phyloP scores from a whole-genome alignment of 1,140 invertebrate genomes.

The Drosophila subobscura region DNA sequence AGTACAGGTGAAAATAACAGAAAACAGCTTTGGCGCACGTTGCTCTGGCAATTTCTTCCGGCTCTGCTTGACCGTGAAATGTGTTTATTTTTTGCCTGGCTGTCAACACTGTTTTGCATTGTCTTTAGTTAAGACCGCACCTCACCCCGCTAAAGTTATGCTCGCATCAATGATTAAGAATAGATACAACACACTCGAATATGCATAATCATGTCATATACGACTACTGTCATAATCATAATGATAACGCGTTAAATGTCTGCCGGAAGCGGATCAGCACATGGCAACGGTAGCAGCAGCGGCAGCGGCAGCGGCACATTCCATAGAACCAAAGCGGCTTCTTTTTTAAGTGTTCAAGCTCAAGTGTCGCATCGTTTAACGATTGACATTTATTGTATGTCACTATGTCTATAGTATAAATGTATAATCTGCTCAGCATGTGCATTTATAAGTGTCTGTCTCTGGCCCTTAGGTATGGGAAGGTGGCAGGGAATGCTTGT shows the following conservation, averaged over 20 bases:
- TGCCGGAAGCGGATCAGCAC: slow-evolving; percentile 52
- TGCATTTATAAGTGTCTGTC: slow-evolving; percentile 8
- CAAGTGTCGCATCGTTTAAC: slow-evolving; percentile 43
- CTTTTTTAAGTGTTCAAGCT: slow-evolving; percentile 6
- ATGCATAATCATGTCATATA: slow-evolving; percentile 64
- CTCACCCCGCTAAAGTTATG: slow-evolving; percentile 44
- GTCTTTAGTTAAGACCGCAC: slow-evolving; percentile 28
- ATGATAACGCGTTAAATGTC: slow-evolving; percentile 49
- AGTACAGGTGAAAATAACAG: slow-evolving; percentile 61
- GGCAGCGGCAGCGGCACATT: slow-evolving; percentile 25
- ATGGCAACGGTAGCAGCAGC: slow-evolving; percentile 15
- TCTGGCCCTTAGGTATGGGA: slow-evolving; percentile 35
- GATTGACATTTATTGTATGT: slow-evolving; percentile 41
- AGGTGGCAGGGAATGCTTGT: slow-evolving; percentile 38
- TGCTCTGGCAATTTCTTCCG: slow-evolving; percentile 72
- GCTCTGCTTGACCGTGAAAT: slow-evolving; percentile 75
- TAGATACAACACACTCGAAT: too few relatives aligned
- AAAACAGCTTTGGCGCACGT: slow-evolving; percentile 20
- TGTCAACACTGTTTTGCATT: slow-evolving; percentile 45
- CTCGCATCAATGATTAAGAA: slow-evolving; percentile 62
- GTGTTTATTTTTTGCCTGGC: too few relatives aligned
- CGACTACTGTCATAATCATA: slow-evolving; percentile 38
- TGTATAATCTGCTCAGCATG: too few relatives aligned
- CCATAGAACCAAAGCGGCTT: slow-evolving; percentile 31
- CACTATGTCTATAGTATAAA: too few relatives aligned